These are phyloP conservation scores for Arizona elegans DNA, from an alignment of 2,113 vertebrate species.

Conservation along the genomic window DNA sequence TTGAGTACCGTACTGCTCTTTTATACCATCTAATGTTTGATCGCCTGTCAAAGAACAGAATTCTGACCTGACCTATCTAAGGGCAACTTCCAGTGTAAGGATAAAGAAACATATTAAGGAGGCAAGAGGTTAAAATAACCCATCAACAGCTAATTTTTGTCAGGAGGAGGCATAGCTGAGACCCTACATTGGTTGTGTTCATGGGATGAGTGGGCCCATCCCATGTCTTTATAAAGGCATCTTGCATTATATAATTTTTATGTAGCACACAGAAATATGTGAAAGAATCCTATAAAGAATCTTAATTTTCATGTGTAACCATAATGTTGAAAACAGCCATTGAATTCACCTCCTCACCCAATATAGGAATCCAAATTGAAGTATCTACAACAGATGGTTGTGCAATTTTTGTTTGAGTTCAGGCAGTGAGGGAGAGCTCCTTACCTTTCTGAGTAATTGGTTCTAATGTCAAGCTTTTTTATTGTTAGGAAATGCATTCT, in stretches of 20 bases:
- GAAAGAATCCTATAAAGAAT: not conserved
- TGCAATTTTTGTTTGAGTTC: not conserved
- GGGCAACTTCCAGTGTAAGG: not conserved
- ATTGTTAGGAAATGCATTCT: not conserved
- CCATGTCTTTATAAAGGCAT: not conserved
- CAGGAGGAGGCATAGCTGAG: not conserved
- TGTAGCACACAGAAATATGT: not conserved
- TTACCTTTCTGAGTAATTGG: not conserved
- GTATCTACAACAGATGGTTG: not conserved
- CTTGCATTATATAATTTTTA: not conserved
- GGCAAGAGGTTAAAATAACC: not conserved
- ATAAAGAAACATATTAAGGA: not conserved
- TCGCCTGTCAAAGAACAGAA: not conserved
- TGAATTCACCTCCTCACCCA: not conserved
- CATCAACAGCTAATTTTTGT: not conserved
- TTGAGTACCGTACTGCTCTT: not conserved
- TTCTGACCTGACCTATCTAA: not conserved
- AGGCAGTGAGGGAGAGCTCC: not conserved
- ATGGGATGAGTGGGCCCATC: not conserved
- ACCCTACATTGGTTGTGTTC: not conserved
- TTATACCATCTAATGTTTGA: not conserved
- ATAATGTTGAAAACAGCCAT: not conserved
- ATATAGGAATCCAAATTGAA: not conserved
- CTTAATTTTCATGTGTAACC: not conserved
- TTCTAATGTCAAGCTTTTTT: not conserved